Percentiles rank a stretch among this genome's conserved stretches.
These are phyloP conservation scores for Lamprotornis superbus DNA, from an alignment of 2,113 vertebrate species.

Conservation along the genomic window DNA sequence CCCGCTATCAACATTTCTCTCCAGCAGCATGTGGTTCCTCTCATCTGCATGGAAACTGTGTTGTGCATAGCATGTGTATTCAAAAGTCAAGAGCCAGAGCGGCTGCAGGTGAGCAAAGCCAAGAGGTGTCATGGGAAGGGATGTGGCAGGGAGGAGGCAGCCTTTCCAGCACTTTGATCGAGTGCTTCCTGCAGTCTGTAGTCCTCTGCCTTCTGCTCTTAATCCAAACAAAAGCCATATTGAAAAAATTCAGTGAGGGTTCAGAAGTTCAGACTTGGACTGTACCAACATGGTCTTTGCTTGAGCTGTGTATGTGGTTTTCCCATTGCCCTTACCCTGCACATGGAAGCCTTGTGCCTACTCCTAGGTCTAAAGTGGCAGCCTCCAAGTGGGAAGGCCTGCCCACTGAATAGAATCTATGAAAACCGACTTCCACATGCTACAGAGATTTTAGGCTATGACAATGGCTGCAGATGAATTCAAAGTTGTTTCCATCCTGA, in stretches of 20 bases:
- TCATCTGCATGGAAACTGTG: not conserved
- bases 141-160: conserved; percentile 45
- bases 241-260: conserved; percentile 36
- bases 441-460: not conserved
- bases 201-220: conserved; percentile 44
- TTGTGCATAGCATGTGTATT: not conserved
- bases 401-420: not conserved
- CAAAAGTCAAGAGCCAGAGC: conserved; percentile 13
- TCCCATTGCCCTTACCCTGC: not conserved
- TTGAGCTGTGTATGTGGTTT: not conserved
- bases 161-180: conserved; percentile 58
- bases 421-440: not conserved
- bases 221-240: conserved; percentile 52
- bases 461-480: not conserved
- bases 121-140: conserved; percentile 52
- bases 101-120: conserved; percentile 59
- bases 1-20: not conserved
- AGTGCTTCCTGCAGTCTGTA: conserved; percentile 55
- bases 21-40: conserved; percentile 41
- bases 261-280: conserved; percentile 43
- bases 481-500: not conserved
- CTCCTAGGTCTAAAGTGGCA: not conserved
- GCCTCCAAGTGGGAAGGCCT: not conserved
- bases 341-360: not conserved
- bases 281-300: not conserved